Base-by-base conservation (phyloP, 37 sponge, comb jelly and placozoan genomes). In the Chondrilla cf. caribensis region DNA sequence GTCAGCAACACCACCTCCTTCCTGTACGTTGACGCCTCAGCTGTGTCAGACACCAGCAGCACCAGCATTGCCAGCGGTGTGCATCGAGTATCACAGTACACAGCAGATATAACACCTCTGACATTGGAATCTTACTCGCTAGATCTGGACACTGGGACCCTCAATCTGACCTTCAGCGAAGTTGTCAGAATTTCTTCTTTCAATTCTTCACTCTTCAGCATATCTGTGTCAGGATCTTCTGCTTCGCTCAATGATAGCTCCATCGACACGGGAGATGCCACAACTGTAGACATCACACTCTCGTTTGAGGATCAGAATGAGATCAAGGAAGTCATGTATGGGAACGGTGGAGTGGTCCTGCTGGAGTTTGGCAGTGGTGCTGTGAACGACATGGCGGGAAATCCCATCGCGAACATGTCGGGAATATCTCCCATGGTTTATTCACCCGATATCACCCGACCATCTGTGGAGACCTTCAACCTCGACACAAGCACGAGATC, bases 111-210 rank as follows among this genome's bases (percentile, higher is more conserved):
- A 22, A 89, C 81, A 29, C 84, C 90, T 64, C 96, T 93, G 3
- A 51, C 22, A 6, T 81, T 95, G 65, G 21, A 28, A 18, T 83
- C 83, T 29, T 95, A 70, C 58, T 77, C 60, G 32, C 76, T 95
- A 1, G 88, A 92, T 80, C 36, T 95, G 60, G 86, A 92, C 80
- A 31, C 55, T 54, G 93, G 96, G 19, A 87, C 89, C 58, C 72
- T 95, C 37, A 95, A 87, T 25, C 78, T 95, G 6, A 89, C 92
- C 4, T 90, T 94, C 58, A 84, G 58, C 81, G 95, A 94, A 59
- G 89, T 88, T 26, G 76, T 90, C 17, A 36, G 43, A 58, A 84
- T 89, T 11, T 55, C 58, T 0, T 83, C 89, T 72, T 90, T 94
- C 60, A 77, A 33, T 72, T 62, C 82, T 0, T 55, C 77, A 26